These are phyloP conservation scores for Ibycter americanus DNA, from an alignment of 2,797 vertebrate genomes.

Conservation along the genomic window DNA sequence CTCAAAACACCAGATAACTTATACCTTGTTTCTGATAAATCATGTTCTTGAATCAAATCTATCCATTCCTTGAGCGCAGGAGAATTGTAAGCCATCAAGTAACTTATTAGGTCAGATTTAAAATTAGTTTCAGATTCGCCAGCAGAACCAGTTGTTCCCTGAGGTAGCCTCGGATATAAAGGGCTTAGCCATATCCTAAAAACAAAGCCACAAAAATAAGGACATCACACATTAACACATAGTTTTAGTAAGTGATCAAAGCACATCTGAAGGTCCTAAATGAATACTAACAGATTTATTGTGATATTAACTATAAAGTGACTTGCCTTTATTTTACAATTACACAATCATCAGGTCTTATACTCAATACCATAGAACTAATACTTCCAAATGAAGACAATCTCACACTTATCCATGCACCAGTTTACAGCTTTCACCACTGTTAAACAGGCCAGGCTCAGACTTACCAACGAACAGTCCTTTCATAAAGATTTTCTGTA, in stretches of 20 bases:
- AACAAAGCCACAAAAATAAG: not conserved
- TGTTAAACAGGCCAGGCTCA: not conserved
- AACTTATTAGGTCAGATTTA: slow-evolving; percentile 90
- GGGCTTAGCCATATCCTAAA: slow-evolving; percentile 95
- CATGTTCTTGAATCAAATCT: slow-evolving; percentile 86
- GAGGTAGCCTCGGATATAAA: slow-evolving; percentile 85
- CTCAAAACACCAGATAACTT: not conserved
- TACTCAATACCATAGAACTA: not conserved
- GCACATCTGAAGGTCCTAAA: not conserved
- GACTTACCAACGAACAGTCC: not conserved
- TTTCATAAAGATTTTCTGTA: not conserved
- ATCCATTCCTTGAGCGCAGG: slow-evolving; percentile 88
- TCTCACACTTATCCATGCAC: not conserved
- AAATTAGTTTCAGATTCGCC: slow-evolving; percentile 93
- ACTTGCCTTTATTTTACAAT: not conserved
- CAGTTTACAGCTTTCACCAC: not conserved
- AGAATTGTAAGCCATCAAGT: slow-evolving; percentile 85
- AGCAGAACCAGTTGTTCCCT: slow-evolving; percentile 71
- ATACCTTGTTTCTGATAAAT: slow-evolving; percentile 90
- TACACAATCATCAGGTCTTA: not conserved
- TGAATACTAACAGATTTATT: not conserved
- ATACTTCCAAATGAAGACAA: not conserved
- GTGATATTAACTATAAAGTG: not conserved
- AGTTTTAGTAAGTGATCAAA: not conserved
- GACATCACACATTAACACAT: not conserved